Conservation (phyloP, 2,113 vertebrate species). For the Carollia perspicillata region DNA sequence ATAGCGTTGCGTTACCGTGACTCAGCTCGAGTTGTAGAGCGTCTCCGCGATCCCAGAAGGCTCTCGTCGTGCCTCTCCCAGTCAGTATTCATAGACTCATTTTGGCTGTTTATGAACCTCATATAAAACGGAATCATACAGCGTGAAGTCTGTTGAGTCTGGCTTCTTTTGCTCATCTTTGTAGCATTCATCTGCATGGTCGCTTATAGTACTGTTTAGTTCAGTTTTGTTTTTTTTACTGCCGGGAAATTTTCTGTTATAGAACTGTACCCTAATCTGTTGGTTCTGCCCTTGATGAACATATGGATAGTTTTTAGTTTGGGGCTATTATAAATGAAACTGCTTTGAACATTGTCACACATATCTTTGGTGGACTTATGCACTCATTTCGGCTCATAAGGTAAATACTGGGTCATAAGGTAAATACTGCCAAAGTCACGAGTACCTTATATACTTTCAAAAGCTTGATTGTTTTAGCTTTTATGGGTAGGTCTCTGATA, state of each 20-base stretch:
- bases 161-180: neutral
- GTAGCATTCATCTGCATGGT: neutral
- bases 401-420: neutral
- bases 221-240: neutral
- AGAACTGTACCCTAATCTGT: neutral
- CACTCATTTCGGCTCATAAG: neutral
- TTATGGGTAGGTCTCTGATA: neutral
- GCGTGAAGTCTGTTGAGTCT: neutral
- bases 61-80: neutral
- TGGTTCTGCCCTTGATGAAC: neutral
- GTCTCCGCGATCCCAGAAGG: neutral
- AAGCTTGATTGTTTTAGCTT: conserved; percentile 10
- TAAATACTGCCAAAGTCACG: neutral
- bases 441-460: neutral
- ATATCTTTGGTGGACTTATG: neutral
- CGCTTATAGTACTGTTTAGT: neutral
- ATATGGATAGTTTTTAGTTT: neutral
- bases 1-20: neutral
- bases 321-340: neutral
- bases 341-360: neutral
- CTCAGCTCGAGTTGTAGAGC: neutral
- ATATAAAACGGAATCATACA: neutral
- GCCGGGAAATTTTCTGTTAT: neutral
- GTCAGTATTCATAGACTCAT: neutral
- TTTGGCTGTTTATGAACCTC: neutral